phyloP scores from a whole-genome alignment of 2,888 invertebrate species.

The Dynastes hyllus region DNA sequence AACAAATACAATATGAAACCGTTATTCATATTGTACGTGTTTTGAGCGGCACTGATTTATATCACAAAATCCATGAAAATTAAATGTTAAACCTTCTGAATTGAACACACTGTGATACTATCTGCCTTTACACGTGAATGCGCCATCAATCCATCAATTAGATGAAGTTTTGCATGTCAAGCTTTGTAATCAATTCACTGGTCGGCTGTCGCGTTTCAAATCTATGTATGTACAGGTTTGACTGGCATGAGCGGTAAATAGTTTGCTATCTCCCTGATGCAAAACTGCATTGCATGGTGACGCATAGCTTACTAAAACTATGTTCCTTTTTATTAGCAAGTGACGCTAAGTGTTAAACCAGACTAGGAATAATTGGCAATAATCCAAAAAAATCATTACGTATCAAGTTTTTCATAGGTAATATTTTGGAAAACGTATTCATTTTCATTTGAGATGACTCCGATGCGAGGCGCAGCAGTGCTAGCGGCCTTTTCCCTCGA shows the following conservation, averaged over 20 bases:
- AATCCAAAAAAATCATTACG: too few relatives aligned
- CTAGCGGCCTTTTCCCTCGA: too few relatives aligned
- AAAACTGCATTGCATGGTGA: neutral
- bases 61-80: constrained; percentile 2
- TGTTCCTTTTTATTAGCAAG: too few relatives aligned
- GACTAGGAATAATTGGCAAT: too few relatives aligned
- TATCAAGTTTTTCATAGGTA: too few relatives aligned
- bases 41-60: neutral
- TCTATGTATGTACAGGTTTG: neutral
- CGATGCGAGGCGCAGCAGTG: too few relatives aligned
- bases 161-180: constrained; percentile 14
- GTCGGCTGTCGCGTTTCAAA: neutral
- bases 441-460: too few relatives aligned
- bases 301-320: too few relatives aligned
- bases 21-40: neutral
- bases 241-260: neutral
- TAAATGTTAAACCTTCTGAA: constrained; percentile 4
- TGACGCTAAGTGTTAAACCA: too few relatives aligned
- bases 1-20: neutral
- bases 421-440: too few relatives aligned
- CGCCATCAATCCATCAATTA: constrained; percentile 28
- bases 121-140: neutral
- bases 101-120: neutral
- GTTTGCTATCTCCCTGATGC: neutral
- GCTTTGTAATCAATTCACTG: constrained; percentile 22